Percentiles rank a stretch among this genome's conserved stretches.
Conservation (phyloP, 1,140 invertebrate species). For the Drosophila rufa region DNA sequence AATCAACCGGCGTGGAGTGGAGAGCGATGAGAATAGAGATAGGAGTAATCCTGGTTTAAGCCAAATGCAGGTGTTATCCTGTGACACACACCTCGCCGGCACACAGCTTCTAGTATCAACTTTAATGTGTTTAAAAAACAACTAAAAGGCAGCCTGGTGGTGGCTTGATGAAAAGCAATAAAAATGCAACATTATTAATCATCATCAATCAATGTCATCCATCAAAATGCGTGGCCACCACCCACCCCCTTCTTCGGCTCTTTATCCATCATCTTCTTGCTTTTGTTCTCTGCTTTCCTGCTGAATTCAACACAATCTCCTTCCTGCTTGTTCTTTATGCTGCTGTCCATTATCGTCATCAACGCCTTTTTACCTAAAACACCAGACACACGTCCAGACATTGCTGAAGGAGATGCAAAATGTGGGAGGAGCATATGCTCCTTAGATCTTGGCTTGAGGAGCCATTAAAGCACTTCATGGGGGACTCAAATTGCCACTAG, state of each 20-base stretch:
- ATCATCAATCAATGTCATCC: conserved; percentile 84
- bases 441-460: background rate
- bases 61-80: conserved; percentile 35
- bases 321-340: conserved; percentile 15
- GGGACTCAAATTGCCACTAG: background rate
- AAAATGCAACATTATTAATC: conserved; percentile 84
- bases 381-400: conserved; percentile 54
- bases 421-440: background rate
- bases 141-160: conserved; percentile 42
- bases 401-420: conserved; percentile 7
- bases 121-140: conserved; percentile 72
- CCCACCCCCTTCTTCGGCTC: conserved; percentile 36
- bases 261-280: conserved; percentile 17
- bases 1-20: conserved; percentile 49
- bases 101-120: conserved; percentile 6
- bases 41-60: conserved; percentile 27
- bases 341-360: conserved; percentile 72
- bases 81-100: background rate
- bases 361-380: conserved; percentile 52
- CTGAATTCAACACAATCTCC: conserved; percentile 3
- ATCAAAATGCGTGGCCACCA: conserved; percentile 68
- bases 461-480: background rate
- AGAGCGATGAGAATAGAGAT: conserved; percentile 27
- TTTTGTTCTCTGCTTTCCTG: conserved; percentile 16
- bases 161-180: conserved; percentile 78